A percentile compares a stretch with the other conserved stretches of the same genome.
These are phyloP conservation scores for Lysandra coridon DNA, from an alignment of 2,888 invertebrate species.

Conservation along the genomic window DNA sequence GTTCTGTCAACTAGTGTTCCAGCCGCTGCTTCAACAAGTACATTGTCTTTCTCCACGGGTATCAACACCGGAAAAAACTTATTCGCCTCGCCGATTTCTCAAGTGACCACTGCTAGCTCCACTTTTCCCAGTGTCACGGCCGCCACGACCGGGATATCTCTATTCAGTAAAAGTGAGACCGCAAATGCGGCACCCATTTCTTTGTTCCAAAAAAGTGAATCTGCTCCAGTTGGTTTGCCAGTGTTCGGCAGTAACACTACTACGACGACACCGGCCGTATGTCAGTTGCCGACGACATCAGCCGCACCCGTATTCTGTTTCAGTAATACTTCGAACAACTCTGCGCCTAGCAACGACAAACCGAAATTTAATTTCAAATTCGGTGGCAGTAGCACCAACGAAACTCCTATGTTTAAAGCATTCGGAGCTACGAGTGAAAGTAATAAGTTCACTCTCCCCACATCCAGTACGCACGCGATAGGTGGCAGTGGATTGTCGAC, in stretches of 20 bases:
- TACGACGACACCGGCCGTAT: conserved; percentile 36
- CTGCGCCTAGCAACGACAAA: conserved; percentile 48
- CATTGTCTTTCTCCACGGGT: conserved; percentile 46
- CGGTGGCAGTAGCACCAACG: conserved; percentile 47
- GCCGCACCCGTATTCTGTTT: conserved; percentile 56
- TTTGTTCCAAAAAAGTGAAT: conserved; percentile 48
- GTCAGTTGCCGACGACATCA: conserved; percentile 33
- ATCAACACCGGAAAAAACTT: conserved; percentile 40
- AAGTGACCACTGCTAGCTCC: conserved; percentile 40
- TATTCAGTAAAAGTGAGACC: conserved; percentile 42
- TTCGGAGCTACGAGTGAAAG: conserved; percentile 45
- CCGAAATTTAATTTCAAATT: conserved; percentile 62
- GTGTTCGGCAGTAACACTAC: conserved; percentile 48
- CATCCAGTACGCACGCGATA: conserved; percentile 33
- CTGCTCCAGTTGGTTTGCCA: conserved; percentile 40
- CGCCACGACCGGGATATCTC: conserved; percentile 37
- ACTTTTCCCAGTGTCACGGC: conserved; percentile 40
- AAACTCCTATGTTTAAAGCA: conserved; percentile 46
- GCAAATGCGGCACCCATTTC: conserved; percentile 42
- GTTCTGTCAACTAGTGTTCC: conserved; percentile 2
- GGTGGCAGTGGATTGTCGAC: conserved; percentile 36
- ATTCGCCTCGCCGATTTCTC: conserved; percentile 44
- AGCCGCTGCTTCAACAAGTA: conserved; percentile 38
- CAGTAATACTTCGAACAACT: conserved; percentile 44
- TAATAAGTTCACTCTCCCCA: conserved; percentile 41